These are phyloP conservation scores for Drosophila melanogaster DNA, from an alignment of 1,140 invertebrate genomes.

Conservation along the genomic window Release_6_plus_ISO1_MT NC_004354.4:21284501-21285000, in stretches of 20 bases:
- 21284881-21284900: background rate
- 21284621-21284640: background rate
- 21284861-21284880: background rate
- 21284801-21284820: conserved; percentile 53
- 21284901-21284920: background rate
- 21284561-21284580: background rate
- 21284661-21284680: conserved; percentile 7
- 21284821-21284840: conserved; percentile 52
- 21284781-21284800: conserved; percentile 66
- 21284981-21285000: background rate
- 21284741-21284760: conserved; percentile 69
- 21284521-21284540: too few relatives aligned
- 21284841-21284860: conserved; percentile 21
- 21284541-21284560: too few relatives aligned
- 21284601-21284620: background rate
- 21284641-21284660: conserved; percentile 9
- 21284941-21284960: conserved; percentile 25
- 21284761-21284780: conserved; percentile 72
- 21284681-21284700: conserved; percentile 39
- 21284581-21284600: background rate
- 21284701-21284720: conserved; percentile 17
- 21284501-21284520: too few relatives aligned
- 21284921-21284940: conserved; percentile 11
- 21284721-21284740: conserved; percentile 30
- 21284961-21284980: background rate